Conservation (phyloP, 2,113 vertebrate species). For the Gymnobelideus leadbeateri region DNA sequence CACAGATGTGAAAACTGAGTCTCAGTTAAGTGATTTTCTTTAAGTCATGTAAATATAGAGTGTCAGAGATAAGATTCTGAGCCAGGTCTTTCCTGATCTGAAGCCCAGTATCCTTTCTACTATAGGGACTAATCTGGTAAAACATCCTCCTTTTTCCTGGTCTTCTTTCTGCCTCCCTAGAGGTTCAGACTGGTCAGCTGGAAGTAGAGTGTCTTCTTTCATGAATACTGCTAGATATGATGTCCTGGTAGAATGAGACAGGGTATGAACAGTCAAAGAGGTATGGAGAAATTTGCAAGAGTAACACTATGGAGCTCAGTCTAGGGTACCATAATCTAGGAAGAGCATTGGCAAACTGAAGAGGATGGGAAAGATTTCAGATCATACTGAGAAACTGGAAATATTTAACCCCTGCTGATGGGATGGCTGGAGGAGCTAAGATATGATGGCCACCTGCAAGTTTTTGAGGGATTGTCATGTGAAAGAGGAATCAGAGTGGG, state of each 20-base stretch:
- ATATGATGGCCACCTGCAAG: not conserved
- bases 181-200: no score
- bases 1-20: no score
- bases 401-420: not conserved
- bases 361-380: not conserved
- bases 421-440: not conserved
- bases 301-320: not conserved
- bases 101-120: no score
- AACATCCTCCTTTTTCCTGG: no score
- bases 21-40: no score
- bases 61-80: no score
- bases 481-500: not conserved
- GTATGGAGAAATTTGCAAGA: no score
- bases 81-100: no score
- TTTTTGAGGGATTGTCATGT: not conserved
- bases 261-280: not conserved
- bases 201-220: no score
- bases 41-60: no score
- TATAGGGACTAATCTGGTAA: no score
- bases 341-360: not conserved
- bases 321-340: not conserved
- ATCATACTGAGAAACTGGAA: not conserved
- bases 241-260: not conserved
- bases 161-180: no score
- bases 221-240: not conserved